These are phyloP conservation scores for Cynoglossus semilaevis DNA, from an alignment of 2,113 vertebrate species.

Conservation along the genomic window DNA sequence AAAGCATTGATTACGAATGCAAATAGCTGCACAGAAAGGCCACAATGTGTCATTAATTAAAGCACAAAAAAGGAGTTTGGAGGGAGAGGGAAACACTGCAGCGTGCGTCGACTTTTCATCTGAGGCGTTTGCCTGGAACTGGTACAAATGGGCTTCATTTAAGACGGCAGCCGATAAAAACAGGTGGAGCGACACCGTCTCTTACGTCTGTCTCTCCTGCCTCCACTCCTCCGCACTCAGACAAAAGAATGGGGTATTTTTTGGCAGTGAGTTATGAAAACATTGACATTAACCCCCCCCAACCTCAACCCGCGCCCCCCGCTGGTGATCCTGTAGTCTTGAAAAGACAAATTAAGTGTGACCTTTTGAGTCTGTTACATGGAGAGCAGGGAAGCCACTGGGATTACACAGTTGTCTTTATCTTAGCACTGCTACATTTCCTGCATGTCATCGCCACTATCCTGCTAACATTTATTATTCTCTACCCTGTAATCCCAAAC, in stretches of 20 bases:
- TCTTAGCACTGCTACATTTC: slow-evolving; percentile 8
- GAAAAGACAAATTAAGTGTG: slow-evolving; percentile 31
- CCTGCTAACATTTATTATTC: slow-evolving; percentile 23
- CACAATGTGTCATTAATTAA: slow-evolving; percentile 50
- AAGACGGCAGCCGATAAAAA: slow-evolving; percentile 21
- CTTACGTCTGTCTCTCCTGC: not conserved
- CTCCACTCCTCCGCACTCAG: slow-evolving; percentile 5
- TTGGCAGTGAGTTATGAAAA: slow-evolving; percentile 31
- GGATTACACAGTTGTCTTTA: not conserved
- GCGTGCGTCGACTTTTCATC: slow-evolving; percentile 48
- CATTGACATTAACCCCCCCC: slow-evolving; percentile 27
- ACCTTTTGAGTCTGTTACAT: slow-evolving; percentile 22
- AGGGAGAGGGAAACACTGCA: slow-evolving; percentile 24
- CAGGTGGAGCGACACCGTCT: not conserved
- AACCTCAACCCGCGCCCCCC: not conserved
- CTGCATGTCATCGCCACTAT: slow-evolving; percentile 12
- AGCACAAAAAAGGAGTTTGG: slow-evolving; percentile 36
- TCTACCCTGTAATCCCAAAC: slow-evolving; percentile 16
- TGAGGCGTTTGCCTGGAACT: slow-evolving; percentile 46
- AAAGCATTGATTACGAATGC: slow-evolving; percentile 62
- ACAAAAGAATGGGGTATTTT: slow-evolving; percentile 12
- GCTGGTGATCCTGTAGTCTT: slow-evolving; percentile 10
- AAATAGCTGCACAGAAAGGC: slow-evolving; percentile 49
- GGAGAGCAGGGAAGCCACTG: slow-evolving; percentile 4
- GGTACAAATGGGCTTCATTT: slow-evolving; percentile 49